phyloP scores from a whole-genome alignment of 2,113 vertebrate species.

The Hippopotamus amphibius region DNA sequence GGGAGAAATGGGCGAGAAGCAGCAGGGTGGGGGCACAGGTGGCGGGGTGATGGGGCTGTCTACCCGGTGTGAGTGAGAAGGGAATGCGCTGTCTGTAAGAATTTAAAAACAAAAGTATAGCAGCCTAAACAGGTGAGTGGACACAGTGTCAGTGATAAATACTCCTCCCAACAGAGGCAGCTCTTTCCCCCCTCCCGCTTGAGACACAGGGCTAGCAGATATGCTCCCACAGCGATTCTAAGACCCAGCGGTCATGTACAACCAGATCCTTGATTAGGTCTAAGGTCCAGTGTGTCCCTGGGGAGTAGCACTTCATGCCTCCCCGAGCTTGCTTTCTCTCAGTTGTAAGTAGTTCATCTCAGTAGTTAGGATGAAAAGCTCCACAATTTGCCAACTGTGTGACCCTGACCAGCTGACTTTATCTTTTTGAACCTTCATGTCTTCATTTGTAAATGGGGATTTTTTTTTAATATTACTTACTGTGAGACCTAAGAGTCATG shows the following conservation, averaged over 20 bases:
- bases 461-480: neutral
- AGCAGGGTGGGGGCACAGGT: neutral
- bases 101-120: neutral
- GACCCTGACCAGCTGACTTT: neutral
- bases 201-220: accelerated
- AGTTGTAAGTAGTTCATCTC: neutral
- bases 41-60: neutral
- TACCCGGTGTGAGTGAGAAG: no score
- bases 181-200: accelerated
- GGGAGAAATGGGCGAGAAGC: no score
- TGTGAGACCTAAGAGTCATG: neutral
- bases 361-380: neutral
- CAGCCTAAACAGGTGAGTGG: no score
- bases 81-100: neutral
- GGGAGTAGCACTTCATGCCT: neutral
- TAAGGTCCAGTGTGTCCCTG: no score
- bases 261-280: neutral
- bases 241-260: accelerated
- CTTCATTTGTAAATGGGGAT: neutral
- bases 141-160: neutral
- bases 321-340: neutral
- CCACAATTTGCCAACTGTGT: neutral
- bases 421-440: neutral
- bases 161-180: accelerated
- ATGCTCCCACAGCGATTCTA: neutral